Base-by-base conservation (phyloP, 2,797 vertebrate species). In the Bryconaethiops microstoma region DNA sequence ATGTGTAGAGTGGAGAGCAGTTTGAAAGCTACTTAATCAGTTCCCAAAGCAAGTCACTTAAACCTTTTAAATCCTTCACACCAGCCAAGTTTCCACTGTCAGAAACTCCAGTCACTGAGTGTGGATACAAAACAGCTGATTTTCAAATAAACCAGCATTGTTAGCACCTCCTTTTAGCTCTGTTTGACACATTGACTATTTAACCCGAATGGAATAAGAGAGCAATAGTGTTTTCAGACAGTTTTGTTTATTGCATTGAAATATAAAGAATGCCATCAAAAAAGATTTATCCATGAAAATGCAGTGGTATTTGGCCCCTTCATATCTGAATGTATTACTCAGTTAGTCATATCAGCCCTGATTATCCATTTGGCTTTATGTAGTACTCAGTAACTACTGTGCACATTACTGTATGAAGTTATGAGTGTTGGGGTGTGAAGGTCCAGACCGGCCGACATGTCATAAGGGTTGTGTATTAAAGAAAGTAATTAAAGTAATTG, bases 21-120 rank as follows among this genome's bases (percentile, higher is more conserved):
- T 78, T 70, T 17, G 45, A 79, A 74, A 82, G 81, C 70, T 78
- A 55, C 77, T 82, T 75, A 83, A 76, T 79, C 81, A 83, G 77
- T 21, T 75, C 42, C 25, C 21, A 23, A 76, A 79, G 42, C 65
- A 79, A 76, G 19, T 59, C 77, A 75, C 63, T 59, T 74, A 74
- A 57, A 65, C 78, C 78, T 80, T 67, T 68, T 57, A 60, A 74
- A 62, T 52, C 67, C 71, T 75, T 75, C 59, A 68, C 72, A 39
- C 21, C 9, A 21, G 54, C 64, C 25, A 13, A 23, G 8, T 52
- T 52, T 50, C 16, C 54, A 19, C 57, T 35, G 17, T 40, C n/a
- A 23, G 50, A 74, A 59, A 17, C 29, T 39, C 40, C n/a, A 68
- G 9, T 21, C 60, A 73, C 21, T 19, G 12, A 48, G 23, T 7